Conservation (phyloP, 2,113 vertebrate genomes). For the Nannobrachium achirus region DNA sequence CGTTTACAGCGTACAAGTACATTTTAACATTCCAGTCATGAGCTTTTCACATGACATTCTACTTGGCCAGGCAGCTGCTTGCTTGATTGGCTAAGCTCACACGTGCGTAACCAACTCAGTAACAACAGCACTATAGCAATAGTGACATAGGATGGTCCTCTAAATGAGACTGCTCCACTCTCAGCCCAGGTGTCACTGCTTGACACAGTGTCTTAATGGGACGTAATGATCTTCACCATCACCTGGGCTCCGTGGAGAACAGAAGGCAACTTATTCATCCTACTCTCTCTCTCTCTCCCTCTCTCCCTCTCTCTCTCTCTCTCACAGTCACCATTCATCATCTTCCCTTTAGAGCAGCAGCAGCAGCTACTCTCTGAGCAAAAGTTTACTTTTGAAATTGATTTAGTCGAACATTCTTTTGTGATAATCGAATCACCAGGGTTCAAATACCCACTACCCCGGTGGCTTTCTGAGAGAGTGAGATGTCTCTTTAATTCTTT, state of each 20-base stretch:
- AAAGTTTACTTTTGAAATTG: not conserved
- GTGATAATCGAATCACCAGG: slow-evolving; percentile 11
- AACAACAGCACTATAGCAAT: not conserved
- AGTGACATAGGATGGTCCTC: not conserved
- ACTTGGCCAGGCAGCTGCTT: slow-evolving; percentile 12
- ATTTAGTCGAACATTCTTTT: slow-evolving; percentile 17
- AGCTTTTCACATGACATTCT: not conserved
- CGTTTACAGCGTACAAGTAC: too few relatives aligned
- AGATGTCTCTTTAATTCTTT: too few relatives aligned
- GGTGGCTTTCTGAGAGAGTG: not conserved
- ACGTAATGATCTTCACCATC: slow-evolving; percentile 55
- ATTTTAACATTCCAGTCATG: not conserved
- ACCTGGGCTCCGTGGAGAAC: slow-evolving; percentile 42
- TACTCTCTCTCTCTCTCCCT: slow-evolving; percentile 29
- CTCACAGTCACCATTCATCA: slow-evolving; percentile 51
- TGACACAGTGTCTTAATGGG: slow-evolving; percentile 61
- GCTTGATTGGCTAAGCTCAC: not conserved
- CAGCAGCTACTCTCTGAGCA: slow-evolving; percentile 19
- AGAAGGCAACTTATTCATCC: slow-evolving; percentile 31
- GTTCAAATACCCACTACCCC: not conserved
- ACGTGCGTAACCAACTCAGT: not conserved
- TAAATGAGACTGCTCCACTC: slow-evolving; percentile 5
- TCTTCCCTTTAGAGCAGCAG: slow-evolving; percentile 31
- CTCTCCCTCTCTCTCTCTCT: slow-evolving; percentile 28
- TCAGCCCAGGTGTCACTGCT: slow-evolving; percentile 40